Base-by-base conservation (phyloP, 2,888 invertebrate species). In the Julus scanicus region DNA sequence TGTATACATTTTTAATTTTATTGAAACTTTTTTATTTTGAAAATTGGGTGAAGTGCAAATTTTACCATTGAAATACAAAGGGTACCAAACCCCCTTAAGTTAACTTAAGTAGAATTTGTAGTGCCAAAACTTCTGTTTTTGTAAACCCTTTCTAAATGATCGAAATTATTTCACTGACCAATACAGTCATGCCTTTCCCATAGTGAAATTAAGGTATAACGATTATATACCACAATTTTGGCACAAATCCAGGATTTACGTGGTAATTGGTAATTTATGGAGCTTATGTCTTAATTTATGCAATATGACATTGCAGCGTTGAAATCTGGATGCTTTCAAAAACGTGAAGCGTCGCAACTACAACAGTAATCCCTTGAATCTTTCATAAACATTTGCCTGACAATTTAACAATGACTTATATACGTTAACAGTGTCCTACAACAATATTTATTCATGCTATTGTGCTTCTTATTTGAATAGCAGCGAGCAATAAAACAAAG, bases 381-480 rank as follows among this genome's bases (percentile, higher is more conserved):
- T n/a, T 63, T 63, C n/a, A 6, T 6, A 15, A 63, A 63, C 2
- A 63, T 63, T n/a, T 63, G 57, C 3, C 57, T 63, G 57, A n/a
- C 57, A 63, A 63, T 63, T 63, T 63, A 63, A n/a, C n/a, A 63
- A 63, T 63, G 57, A 63, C 15, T n/a, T 63, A 63, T 63, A 63
- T n/a, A 29, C 29, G 15, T 63, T n/a, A 63, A 63, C 17, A 63
- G 6, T 63, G 57, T 63, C 57, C 57, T 63, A 17, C n/a, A 63
- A 63, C 57, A n/a, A 63, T 63, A n/a, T 63, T 63, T 63, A 15
- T 63, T 63, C 6, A n/a, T n/a, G 17, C 57, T n/a, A 17, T 17
- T n/a, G n/a, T 63, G 57, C 57, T 63, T 63, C n/a, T 1, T 63
- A n/a, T 63, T n/a, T 63, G 57, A 63, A 63, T 63, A 63, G 57